Percentiles rank a stretch among this genome's conserved stretches.
Evolutionary conservation across 2,113 vertebrate genomes (phyloP).

Genomic region (Arenaria interpres): DNA sequence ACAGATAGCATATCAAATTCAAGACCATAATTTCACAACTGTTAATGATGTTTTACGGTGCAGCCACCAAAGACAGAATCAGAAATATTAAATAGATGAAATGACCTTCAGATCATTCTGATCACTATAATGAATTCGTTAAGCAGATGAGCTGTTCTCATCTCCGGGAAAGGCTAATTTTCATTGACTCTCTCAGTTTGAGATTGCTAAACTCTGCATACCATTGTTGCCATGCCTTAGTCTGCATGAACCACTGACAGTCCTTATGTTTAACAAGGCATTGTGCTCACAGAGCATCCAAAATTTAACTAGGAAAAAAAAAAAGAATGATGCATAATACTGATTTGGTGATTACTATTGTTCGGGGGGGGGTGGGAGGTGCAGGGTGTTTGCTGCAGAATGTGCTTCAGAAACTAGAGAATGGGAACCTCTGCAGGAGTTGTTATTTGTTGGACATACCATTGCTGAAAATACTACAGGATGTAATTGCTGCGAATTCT

Average conservation of each 20-base stretch:
- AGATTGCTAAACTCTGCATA: not conserved
- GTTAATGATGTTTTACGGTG: not conserved
- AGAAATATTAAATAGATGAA: not conserved
- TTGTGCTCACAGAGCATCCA: rapidly evolving
- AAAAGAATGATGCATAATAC: not conserved
- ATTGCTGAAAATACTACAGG: not conserved
- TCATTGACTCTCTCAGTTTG: not conserved
- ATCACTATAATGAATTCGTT: not conserved
- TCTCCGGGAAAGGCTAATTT: not conserved
- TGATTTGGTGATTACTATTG: not conserved
- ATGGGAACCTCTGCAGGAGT: not conserved
- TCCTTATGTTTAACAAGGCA: not conserved
- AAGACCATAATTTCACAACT: not conserved
- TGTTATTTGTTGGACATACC: not conserved
- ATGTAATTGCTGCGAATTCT: not conserved
- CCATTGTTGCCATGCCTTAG: not conserved
- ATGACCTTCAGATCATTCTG: not conserved
- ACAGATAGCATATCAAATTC: not conserved
- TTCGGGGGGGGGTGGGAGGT: too few species aligned
- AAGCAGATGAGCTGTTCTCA: not conserved
- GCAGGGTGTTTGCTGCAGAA: not conserved
- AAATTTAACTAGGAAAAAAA: not conserved
- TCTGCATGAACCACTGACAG: not conserved
- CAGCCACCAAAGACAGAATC: not conserved
- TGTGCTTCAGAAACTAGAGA: not conserved